Evolutionary conservation across 2,113 vertebrate genomes (phyloP).

Genomic region (Percina caprodes): DNA sequence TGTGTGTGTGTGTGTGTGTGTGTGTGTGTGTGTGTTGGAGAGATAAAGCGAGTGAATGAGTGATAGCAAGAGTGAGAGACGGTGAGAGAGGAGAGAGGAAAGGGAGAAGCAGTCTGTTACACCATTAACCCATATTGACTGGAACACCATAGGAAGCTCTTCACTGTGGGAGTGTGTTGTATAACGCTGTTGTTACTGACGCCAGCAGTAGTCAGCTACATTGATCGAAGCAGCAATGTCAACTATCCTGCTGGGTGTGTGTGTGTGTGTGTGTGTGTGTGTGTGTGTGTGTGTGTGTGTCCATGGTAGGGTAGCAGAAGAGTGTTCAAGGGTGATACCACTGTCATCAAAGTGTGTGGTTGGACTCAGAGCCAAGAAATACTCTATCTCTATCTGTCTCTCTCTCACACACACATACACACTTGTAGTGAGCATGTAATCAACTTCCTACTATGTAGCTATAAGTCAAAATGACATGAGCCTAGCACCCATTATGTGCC

Average conservation of each 20-base stretch:
- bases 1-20: slow-evolving; percentile 15
- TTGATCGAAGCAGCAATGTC: slow-evolving; percentile 77
- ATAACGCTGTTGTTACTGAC: slow-evolving; percentile 72
- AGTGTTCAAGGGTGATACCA: slow-evolving; percentile 52
- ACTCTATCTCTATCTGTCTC: background rate
- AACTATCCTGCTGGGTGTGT: slow-evolving; percentile 59
- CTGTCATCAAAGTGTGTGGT: slow-evolving; percentile 46
- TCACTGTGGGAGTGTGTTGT: slow-evolving; percentile 73
- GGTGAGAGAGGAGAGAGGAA: slow-evolving; percentile 40
- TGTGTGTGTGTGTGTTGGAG: background rate
- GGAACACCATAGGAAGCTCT: slow-evolving; percentile 69
- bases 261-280: slow-evolving; percentile 23
- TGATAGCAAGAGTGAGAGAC: slow-evolving; percentile 1
- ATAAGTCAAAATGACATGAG: slow-evolving; percentile 60
- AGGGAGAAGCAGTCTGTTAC: slow-evolving; percentile 62
- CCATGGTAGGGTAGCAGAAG: slow-evolving; percentile 23
- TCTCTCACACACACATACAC: slow-evolving; percentile 7
- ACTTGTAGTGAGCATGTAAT: slow-evolving; percentile 47
- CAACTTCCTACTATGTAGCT: slow-evolving; percentile 49
- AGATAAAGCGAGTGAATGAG: slow-evolving; percentile 36
- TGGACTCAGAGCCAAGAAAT: slow-evolving; percentile 22
- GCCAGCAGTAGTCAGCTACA: slow-evolving; percentile 69
- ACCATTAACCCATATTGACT: slow-evolving; percentile 79
- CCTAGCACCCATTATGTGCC: slow-evolving; percentile 41
- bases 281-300: slow-evolving; percentile 18